A percentile compares a stretch with the other conserved stretches of the same genome.
These are phyloP conservation scores for Cetoscarus ocellatus DNA, from an alignment of 2,797 vertebrate genomes.

Conservation along the genomic window DNA sequence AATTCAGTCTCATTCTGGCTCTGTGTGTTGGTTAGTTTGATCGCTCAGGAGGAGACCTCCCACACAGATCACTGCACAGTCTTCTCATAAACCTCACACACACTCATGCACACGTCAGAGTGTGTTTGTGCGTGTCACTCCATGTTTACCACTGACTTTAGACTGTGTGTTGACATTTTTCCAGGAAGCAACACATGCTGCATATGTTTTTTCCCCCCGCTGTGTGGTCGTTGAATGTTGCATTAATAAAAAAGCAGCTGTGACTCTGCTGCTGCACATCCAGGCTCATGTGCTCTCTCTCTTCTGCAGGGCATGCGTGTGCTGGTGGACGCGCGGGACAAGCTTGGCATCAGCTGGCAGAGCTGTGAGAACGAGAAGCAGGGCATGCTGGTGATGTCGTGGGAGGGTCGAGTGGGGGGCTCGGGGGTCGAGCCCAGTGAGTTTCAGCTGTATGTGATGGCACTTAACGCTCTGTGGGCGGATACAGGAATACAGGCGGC, in stretches of 20 bases:
- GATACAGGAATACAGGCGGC: constrained; percentile 92
- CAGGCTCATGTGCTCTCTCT: not conserved
- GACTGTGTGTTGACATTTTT: constrained; percentile 13
- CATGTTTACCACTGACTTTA: constrained; percentile 45
- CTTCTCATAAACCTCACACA: constrained; percentile 44
- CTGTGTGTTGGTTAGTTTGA: constrained; percentile 43
- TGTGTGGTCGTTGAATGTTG: constrained; percentile 21
- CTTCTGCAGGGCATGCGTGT: constrained; percentile 90
- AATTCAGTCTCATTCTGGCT: constrained; percentile 11
- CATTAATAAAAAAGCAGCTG: constrained; percentile 22
- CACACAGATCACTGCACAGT: constrained; percentile 57
- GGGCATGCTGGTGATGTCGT: constrained; percentile 97
- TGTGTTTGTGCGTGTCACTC: constrained; percentile 18
- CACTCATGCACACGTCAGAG: constrained; percentile 19
- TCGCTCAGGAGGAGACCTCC: constrained; percentile 62
- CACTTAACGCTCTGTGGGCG: constrained; percentile 90
- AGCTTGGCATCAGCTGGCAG: constrained; percentile 95
- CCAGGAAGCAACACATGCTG: constrained; percentile 20
- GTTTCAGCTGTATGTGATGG: constrained; percentile 95
- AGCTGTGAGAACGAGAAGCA: constrained; percentile 96
- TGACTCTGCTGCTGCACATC: not conserved
- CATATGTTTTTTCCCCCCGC: not conserved
- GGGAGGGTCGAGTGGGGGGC: constrained; percentile 91
- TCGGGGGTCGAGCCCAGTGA: constrained; percentile 91
- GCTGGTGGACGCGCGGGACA: constrained; percentile 95